Percentiles rank a stretch among this genome's conserved stretches.
These are phyloP conservation scores for Onychomys leucogaster DNA, from an alignment of 2,797 vertebrate genomes.

Conservation along the genomic window DNA sequence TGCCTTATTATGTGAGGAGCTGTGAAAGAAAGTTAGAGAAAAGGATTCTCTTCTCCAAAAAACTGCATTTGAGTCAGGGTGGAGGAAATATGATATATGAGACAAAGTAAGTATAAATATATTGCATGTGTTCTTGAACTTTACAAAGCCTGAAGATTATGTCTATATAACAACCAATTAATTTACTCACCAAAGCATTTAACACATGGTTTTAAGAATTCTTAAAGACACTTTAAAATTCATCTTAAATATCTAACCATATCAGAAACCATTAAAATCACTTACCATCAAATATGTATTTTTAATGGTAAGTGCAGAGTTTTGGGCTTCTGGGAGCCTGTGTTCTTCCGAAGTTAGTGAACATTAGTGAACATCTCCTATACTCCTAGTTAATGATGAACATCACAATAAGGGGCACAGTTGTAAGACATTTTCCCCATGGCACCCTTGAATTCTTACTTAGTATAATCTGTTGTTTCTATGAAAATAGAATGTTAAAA, in stretches of 20 bases:
- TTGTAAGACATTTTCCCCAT: neutral
- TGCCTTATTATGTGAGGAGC: neutral
- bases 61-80: neutral
- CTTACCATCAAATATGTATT: neutral
- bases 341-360: neutral
- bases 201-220: neutral
- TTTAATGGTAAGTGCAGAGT: neutral
- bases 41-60: neutral
- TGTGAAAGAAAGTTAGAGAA: neutral
- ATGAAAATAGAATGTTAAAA: constrained; percentile 9
- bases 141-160: neutral
- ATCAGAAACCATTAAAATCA: constrained; percentile 22
- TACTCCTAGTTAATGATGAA: neutral
- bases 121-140: neutral
- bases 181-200: neutral
- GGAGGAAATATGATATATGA: neutral
- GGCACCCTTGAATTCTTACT: neutral
- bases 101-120: neutral
- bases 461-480: neutral
- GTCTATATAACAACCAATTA: neutral
- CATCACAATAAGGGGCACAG: neutral
- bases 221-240: constrained; percentile 24
- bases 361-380: neutral
- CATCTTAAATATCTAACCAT: neutral
- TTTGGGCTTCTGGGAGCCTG: neutral